Evolutionary conservation across 1,140 invertebrate species (phyloP).

Genomic region (Caenorhabditis brenneri): DNA sequence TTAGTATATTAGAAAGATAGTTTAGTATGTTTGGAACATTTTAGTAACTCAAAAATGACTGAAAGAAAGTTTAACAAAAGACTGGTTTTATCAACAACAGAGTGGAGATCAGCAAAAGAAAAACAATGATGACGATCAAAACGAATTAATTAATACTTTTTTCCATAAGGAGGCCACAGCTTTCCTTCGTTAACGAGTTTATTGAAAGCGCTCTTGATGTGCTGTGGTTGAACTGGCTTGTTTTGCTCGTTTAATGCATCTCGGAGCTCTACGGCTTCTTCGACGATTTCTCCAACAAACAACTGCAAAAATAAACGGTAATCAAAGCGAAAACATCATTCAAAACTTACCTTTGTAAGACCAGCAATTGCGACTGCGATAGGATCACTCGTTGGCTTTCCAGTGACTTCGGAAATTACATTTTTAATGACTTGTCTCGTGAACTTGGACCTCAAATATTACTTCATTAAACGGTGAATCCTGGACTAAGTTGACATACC

Average conservation of each 20-base stretch:
- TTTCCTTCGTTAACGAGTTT: not conserved
- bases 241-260: not conserved
- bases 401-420: not conserved
- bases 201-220: constrained; percentile 32
- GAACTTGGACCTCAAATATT: not conserved
- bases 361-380: constrained; percentile 47
- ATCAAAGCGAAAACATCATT: not conserved
- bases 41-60: not conserved
- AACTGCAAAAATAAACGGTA: not conserved
- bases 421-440: not conserved
- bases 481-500: no score
- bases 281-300: constrained; percentile 50
- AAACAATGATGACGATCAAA: not conserved
- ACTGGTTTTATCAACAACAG: not conserved
- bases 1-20: not conserved
- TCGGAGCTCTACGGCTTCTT: constrained; percentile 51
- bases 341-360: constrained; percentile 41
- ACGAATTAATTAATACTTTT: not conserved
- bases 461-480: no score
- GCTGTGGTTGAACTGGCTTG: constrained; percentile 47
- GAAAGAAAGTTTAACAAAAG: not conserved
- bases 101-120: not conserved
- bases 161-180: constrained; percentile 35
- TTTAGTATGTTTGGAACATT: not conserved
- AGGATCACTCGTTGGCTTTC: not conserved